phyloP scores from a whole-genome alignment of 1,140 invertebrate genomes.

The Drosophila tsacasi region DNA sequence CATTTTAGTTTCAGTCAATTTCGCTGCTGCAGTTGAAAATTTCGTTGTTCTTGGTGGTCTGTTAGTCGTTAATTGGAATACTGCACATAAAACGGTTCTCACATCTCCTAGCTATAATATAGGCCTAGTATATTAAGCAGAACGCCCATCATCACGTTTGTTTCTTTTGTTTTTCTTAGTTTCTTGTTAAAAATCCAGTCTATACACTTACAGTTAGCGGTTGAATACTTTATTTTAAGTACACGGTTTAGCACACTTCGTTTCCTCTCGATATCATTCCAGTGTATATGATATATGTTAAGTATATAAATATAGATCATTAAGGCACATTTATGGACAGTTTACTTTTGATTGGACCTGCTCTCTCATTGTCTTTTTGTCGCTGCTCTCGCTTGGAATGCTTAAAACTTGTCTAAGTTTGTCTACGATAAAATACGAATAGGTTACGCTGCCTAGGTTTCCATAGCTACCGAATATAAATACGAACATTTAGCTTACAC shows the following conservation, averaged over 20 bases:
- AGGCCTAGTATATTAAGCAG: slow-evolving; percentile 74
- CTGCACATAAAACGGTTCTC: slow-evolving; percentile 54
- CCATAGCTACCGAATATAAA: slow-evolving; percentile 73
- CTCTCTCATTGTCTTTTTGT: slow-evolving; percentile 76
- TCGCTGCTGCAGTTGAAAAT: slow-evolving; percentile 33
- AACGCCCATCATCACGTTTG: slow-evolving; percentile 63
- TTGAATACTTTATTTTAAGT: slow-evolving; percentile 75
- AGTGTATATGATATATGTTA: slow-evolving; percentile 60
- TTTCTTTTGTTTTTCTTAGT: slow-evolving; percentile 18
- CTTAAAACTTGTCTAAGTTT: slow-evolving; percentile 76
- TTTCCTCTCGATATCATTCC: slow-evolving; percentile 44
- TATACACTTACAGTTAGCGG: slow-evolving; percentile 72
- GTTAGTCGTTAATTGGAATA: slow-evolving; percentile 62
- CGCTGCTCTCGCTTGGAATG: slow-evolving; percentile 64
- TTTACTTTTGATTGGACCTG: slow-evolving; percentile 79
- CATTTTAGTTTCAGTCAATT: slow-evolving; percentile 56
- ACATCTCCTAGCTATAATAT: slow-evolving; percentile 76
- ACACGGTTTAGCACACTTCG: slow-evolving; percentile 67
- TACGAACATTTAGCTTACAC: slow-evolving; percentile 75
- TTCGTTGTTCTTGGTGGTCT: slow-evolving; percentile 65
- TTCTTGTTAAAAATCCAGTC: slow-evolving; percentile 71
- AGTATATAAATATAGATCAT: slow-evolving; percentile 66
- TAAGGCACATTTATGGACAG: slow-evolving; percentile 83
- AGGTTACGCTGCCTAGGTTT: slow-evolving; percentile 42
- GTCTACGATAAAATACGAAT: slow-evolving; percentile 61